phyloP scores from a whole-genome alignment of 2,888 invertebrate genomes.

The Germaria angustata region DNA sequence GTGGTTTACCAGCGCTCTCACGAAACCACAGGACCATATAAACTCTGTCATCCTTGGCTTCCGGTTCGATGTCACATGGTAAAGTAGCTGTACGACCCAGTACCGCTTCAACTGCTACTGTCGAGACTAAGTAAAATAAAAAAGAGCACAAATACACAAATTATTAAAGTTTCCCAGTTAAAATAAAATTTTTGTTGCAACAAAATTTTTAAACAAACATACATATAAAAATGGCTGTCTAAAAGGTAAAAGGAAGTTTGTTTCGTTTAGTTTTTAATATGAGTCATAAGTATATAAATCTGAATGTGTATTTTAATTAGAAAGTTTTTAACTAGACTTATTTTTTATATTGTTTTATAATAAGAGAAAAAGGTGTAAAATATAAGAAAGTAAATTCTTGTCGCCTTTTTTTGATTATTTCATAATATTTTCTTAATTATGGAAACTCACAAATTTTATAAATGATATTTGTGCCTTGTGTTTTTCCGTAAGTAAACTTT shows the following conservation, averaged over 20 bases:
- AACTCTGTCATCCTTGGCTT: slow-evolving; percentile 90
- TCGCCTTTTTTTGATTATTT: slow-evolving; percentile 14
- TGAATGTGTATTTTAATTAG: slow-evolving; percentile 63
- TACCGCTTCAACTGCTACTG: slow-evolving; percentile 89
- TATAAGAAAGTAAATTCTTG: slow-evolving; percentile 26
- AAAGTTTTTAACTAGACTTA: slow-evolving; percentile 24
- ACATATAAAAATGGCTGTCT: not conserved
- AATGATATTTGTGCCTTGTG: no score
- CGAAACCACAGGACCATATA: slow-evolving; percentile 96
- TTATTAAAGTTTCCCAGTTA: slow-evolving; percentile 51
- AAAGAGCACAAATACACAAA: slow-evolving; percentile 1
- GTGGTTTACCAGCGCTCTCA: slow-evolving; percentile 91
- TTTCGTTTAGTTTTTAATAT: not conserved
- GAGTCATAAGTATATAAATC: not conserved
- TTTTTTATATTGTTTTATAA: no score
- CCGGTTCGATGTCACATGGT: slow-evolving; percentile 94
- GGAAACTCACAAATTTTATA: not conserved
- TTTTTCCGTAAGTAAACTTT: no score
- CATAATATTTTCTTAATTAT: slow-evolving; percentile 53
- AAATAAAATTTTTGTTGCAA: slow-evolving; percentile 43
- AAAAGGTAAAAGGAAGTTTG: slow-evolving; percentile 4
- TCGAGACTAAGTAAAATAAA: slow-evolving; percentile 82
- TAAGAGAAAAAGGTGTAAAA: not conserved
- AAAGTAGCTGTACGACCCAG: slow-evolving; percentile 90
- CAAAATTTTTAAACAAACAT: not conserved